Conservation (phyloP, 2,888 invertebrate species). For the Lingula anatina region DNA sequence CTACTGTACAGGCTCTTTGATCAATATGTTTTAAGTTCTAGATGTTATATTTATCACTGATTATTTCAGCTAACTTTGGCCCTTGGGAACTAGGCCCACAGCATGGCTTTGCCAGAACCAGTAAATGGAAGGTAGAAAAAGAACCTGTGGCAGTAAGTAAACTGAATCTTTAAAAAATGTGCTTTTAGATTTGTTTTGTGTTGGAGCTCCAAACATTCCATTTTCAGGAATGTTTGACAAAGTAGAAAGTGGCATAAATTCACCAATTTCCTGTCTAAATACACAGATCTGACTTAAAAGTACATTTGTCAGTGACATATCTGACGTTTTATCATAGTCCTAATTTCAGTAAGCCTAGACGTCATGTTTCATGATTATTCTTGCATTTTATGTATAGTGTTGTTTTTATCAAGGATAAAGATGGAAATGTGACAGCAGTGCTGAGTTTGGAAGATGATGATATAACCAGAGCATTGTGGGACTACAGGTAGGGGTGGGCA, state of each 20-base stretch:
- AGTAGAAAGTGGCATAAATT: too few species aligned
- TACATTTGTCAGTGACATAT: too few species aligned
- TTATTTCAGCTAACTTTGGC: conserved; percentile 88
- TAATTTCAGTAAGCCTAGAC: background rate
- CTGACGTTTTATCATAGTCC: too few species aligned
- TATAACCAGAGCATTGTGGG: conserved; percentile 90
- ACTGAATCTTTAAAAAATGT: too few species aligned
- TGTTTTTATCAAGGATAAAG: conserved; percentile 11
- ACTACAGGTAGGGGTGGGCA: conserved; percentile 67
- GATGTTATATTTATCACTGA: too few species aligned
- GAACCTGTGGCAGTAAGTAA: conserved; percentile 70
- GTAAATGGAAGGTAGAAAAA: conserved; percentile 85
- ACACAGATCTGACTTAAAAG: too few species aligned
- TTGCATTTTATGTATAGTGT: background rate
- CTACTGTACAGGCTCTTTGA: too few species aligned
- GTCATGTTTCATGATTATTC: background rate
- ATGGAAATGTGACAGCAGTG: conserved; percentile 73
- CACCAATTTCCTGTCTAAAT: too few species aligned
- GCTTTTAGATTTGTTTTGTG: too few species aligned
- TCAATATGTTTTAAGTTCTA: too few species aligned
- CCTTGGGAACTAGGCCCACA: conserved; percentile 92
- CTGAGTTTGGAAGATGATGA: conserved; percentile 90
- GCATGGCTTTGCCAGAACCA: conserved; percentile 91
- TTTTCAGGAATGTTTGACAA: too few species aligned
- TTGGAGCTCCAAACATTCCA: too few species aligned